Conservation (phyloP, 92 coral and sea anemone genomes). For the Isaurus tuberculatus region DNA sequence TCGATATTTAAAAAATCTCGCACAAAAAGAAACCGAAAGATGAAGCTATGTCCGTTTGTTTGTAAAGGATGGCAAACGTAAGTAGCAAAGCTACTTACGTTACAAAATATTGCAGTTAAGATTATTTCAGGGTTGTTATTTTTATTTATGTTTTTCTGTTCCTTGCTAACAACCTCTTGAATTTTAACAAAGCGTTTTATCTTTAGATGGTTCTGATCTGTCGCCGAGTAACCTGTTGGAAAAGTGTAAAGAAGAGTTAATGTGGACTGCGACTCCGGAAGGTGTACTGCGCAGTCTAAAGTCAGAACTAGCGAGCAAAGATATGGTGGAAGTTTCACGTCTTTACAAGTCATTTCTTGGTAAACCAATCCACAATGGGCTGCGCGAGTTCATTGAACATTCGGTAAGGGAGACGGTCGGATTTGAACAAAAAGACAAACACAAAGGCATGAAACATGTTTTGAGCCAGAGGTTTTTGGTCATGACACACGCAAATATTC, state of each 20-base stretch:
- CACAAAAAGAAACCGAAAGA: too few species aligned
- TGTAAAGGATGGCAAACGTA: too few species aligned
- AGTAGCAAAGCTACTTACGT: too few species aligned
- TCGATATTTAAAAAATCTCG: too few species aligned
- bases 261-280: constrained; percentile 56
- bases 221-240: background rate
- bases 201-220: constrained; percentile 1
- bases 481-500: constrained; percentile 43
- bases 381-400: constrained; percentile 37
- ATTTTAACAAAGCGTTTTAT: too few species aligned
- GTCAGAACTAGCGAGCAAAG: constrained; percentile 23
- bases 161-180: too few species aligned
- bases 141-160: too few species aligned
- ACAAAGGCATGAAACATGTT: constrained; percentile 20
- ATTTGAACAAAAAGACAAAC: background rate
- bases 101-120: too few species aligned
- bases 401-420: background rate
- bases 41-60: too few species aligned
- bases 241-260: constrained; percentile 51
- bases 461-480: constrained; percentile 7
- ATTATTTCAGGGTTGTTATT: too few species aligned
- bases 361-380: constrained; percentile 56
- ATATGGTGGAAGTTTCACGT: constrained; percentile 32
- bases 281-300: constrained; percentile 55
- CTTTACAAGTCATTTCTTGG: constrained; percentile 28